Base-by-base conservation (phyloP, 2,113 vertebrate species). In the Hippocampus barbouri region DNA sequence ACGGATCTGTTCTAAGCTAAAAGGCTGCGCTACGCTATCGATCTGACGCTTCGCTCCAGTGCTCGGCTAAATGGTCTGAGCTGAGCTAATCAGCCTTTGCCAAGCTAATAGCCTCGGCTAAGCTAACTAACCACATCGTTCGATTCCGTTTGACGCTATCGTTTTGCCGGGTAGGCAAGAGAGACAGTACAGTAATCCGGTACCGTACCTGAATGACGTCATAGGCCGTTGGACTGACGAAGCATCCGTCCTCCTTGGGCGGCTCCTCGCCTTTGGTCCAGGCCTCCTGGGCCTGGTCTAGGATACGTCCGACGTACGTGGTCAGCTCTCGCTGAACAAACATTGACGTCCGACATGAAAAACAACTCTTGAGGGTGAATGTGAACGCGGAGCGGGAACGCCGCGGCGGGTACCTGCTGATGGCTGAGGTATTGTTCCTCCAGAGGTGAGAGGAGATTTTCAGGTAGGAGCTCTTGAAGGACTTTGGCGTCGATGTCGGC, bases 201-300 rank as follows among this genome's bases (percentile, higher is more conserved):
- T 38, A 38, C 5, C 34, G 2, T 76, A 98, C 97, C 96, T 95
- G 94, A 51, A 98, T 92, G 73, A 94, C 79, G 85, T 97, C 94
- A 12, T 93, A 94, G 68, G 94, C 88, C 57, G 96, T 87, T 1
- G 92, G 89, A 20, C 94, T 95, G 82, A 88, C 81, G 80, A 93
- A 95, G 81, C 74, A 88, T 2, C 89, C 87, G 1, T 95, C 91
- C 25, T 92, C 71, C 54, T 49, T 86, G 30, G 78, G 82, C 0
- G 95, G 95, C 27, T 87, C 86, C 63, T 76, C 73, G 16, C 90
- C 93, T 41, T 87, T 57, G 27, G 14, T 74, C 95, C 94, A 96
- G 6, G 21, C 84, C 16, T 88, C 20, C 3, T 89, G 86, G 72
- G 93, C 94, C 16, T 87, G 67, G 10, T 88, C 70, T 78, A 99